Percentiles rank a stretch among this genome's conserved stretches.
phyloP scores from a whole-genome alignment of 2,113 vertebrate genomes.

The Melanotaenia duboulayi region DNA sequence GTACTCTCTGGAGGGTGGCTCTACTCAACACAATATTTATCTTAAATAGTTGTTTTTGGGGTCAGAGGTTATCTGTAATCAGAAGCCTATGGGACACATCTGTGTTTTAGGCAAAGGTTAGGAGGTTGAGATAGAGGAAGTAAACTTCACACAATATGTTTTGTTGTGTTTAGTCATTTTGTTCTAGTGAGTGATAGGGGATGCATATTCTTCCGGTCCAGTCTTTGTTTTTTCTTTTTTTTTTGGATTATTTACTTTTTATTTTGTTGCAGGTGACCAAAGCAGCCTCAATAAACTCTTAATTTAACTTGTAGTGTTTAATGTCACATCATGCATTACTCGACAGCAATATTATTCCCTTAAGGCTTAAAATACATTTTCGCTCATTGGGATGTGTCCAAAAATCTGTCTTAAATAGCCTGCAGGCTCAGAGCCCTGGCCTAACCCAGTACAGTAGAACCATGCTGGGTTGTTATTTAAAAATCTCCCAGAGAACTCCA shows the following conservation, averaged over 20 bases:
- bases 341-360: slow-evolving; percentile 7
- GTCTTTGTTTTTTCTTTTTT: background rate
- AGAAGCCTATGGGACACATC: slow-evolving; percentile 22
- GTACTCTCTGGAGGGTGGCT: slow-evolving; percentile 17
- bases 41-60: slow-evolving; percentile 43
- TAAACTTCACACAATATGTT: slow-evolving; percentile 13
- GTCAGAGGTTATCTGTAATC: slow-evolving; percentile 65
- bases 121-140: slow-evolving; percentile 42
- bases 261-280: too few species aligned
- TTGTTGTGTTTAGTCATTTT: slow-evolving; percentile 12
- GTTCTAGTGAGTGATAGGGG: background rate
- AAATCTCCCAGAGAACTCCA: slow-evolving; percentile 53
- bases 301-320: background rate
- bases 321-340: slow-evolving; percentile 21
- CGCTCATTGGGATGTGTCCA: slow-evolving; percentile 21
- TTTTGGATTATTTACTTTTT: too few species aligned
- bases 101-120: slow-evolving; percentile 38
- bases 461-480: slow-evolving; percentile 67
- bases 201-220: too few species aligned
- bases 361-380: slow-evolving; percentile 33
- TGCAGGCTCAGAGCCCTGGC: slow-evolving; percentile 25
- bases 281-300: background rate
- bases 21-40: slow-evolving; percentile 52
- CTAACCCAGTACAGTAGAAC: slow-evolving; percentile 45
- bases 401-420: slow-evolving; percentile 52